Conservation (phyloP, 2,888 invertebrate genomes). For the Frankliniella fusca region DNA sequence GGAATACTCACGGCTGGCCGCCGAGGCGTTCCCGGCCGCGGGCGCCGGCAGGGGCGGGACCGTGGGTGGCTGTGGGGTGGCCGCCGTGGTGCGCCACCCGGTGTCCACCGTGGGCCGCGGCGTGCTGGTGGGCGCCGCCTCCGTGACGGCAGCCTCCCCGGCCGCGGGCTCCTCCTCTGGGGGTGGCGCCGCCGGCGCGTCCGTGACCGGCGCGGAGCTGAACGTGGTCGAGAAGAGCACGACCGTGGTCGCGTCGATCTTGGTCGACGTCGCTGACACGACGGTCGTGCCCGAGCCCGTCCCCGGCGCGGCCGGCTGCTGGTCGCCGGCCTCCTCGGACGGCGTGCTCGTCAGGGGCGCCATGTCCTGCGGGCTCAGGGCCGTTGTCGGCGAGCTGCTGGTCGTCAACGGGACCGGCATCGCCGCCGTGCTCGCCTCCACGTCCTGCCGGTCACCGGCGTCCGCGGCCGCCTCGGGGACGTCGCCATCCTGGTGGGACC, state of each 20-base stretch:
- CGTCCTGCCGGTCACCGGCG: not conserved
- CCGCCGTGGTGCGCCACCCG: not conserved
- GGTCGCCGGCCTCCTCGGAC: not conserved
- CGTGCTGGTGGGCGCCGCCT: not conserved
- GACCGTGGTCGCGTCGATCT: constrained; percentile 11
- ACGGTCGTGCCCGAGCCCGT: not conserved
- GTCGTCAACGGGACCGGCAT: not conserved
- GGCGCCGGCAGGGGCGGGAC: constrained; percentile 33
- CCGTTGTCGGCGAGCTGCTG: not conserved
- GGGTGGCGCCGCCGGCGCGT: not conserved
- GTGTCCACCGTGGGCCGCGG: constrained; percentile 7
- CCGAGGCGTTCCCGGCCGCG: no score
- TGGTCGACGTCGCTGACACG: not conserved
- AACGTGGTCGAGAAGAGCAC: constrained; percentile 15
- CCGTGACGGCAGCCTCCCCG: not conserved
- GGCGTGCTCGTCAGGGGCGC: not conserved
- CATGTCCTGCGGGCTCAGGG: not conserved
- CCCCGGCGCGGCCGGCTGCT: not conserved
- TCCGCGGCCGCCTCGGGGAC: not conserved
- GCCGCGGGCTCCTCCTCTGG: not conserved
- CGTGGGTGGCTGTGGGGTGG: not conserved
- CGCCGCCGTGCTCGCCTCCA: not conserved
- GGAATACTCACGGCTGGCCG: no score
- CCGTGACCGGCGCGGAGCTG: not conserved
- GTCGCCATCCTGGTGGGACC: not conserved